Evolutionary conservation across 2,888 invertebrate species (phyloP).

Genomic region (Pristionchus entomophagus): DNA sequence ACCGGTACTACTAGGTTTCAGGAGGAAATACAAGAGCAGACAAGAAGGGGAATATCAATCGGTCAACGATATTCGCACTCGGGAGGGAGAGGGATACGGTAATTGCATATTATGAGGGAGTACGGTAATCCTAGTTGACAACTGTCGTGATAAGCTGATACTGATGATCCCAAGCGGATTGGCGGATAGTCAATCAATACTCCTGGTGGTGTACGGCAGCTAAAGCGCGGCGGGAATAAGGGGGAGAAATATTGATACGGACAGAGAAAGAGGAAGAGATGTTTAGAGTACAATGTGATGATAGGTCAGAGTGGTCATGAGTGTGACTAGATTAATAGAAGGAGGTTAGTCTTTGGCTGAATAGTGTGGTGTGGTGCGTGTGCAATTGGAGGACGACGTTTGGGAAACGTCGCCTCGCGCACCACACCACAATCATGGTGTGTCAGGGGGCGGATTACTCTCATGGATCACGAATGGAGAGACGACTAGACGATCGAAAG

Average conservation of each 20-base stretch:
- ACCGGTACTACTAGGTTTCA: background rate
- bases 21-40: background rate
- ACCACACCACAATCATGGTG: background rate
- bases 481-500: conserved; percentile 22
- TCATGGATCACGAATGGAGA: background rate
- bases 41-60: background rate
- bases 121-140: background rate
- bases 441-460: background rate
- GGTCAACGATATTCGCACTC: conserved; percentile 11
- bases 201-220: conserved; percentile 8
- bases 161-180: background rate
- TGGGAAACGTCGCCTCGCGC: background rate
- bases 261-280: conserved; percentile 12
- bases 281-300: conserved; percentile 25
- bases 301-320: background rate
- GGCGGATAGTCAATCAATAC: conserved; percentile 4
- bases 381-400: background rate
- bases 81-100: conserved; percentile 18
- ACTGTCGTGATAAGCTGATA: background rate
- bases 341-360: background rate
- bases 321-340: background rate
- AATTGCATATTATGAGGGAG: conserved; percentile 11
- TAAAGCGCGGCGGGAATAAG: background rate
- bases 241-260: conserved; percentile 15
- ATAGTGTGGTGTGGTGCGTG: background rate